phyloP scores from a whole-genome alignment of 2,888 invertebrate species.

The Vesta saturnalis region DNA sequence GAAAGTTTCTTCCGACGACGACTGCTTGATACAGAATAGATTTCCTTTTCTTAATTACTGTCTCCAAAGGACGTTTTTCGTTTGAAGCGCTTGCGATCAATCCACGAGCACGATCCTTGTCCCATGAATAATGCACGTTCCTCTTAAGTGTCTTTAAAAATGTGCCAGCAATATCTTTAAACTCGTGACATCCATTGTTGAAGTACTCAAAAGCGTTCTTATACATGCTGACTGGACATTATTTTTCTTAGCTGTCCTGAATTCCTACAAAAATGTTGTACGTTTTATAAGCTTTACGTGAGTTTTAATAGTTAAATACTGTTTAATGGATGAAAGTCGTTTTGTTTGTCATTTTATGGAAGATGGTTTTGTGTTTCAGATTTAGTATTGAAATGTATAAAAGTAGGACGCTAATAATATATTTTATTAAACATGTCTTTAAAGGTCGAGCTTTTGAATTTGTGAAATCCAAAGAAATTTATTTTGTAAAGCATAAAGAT shows the following conservation, averaged over 20 bases:
- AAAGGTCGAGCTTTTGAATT: no score
- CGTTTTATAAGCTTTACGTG: slow-evolving; percentile 22
- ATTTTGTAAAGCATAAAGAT: no score
- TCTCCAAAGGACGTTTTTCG: slow-evolving; percentile 35
- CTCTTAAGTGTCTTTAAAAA: slow-evolving; percentile 38
- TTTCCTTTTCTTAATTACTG: slow-evolving; percentile 36
- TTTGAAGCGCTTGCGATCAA: slow-evolving; percentile 30
- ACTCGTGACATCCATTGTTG: slow-evolving; percentile 38
- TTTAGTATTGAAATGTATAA: no score
- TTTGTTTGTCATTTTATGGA: no score
- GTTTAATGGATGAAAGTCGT: no score
- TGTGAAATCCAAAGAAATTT: no score
- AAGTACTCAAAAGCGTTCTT: slow-evolving; percentile 31
- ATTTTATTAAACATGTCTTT: no score
- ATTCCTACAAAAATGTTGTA: slow-evolving; percentile 20
- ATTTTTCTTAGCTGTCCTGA: slow-evolving; percentile 23
- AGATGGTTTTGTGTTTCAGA: no score
- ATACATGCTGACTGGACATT: slow-evolving; percentile 28
- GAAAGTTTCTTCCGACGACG: slow-evolving; percentile 26
- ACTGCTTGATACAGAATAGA: slow-evolving; percentile 17
- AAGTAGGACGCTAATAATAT: no score
- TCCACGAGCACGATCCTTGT: slow-evolving; percentile 32
- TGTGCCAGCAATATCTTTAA: slow-evolving; percentile 41
- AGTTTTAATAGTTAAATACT: slow-evolving; percentile 19
- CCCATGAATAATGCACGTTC: slow-evolving; percentile 39